Base-by-base conservation (phyloP, 2,113 vertebrate species). In the Arothron firmamentum region DNA sequence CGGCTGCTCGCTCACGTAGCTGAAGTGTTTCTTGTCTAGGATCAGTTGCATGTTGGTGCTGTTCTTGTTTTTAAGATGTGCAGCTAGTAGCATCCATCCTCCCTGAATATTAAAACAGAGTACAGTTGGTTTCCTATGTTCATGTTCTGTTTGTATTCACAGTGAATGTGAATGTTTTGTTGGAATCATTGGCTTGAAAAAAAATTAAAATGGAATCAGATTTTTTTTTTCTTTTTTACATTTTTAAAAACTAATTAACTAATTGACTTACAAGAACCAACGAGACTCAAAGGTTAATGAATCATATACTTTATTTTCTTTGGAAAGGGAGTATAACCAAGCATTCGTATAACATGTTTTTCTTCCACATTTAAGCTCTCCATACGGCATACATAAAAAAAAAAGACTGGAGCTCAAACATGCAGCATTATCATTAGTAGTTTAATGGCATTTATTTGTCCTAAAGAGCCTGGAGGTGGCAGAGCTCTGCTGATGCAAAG, bases 261-360 rank as follows among this genome's bases (percentile, higher is more conserved):
- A 18, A 20, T 13, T 14, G 4, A 23, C 12, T 15, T 25, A 19
- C 10, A 23, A 4, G 0, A 65, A 46, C 50, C 4, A 45, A 43
- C 3, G 16, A 51, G 16, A 52, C n/a, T 57, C 49, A 16, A 43
- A 59, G 72, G 25, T 45, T 15, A 47, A 47, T 47, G 62, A 67
- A 75, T 88, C 75, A 81, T 91, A 89, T 85, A 86, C 83, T 90
- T 87, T 85, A 89, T 86, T 85, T 86, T 86, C 79, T 89, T 89
- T 84, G 81, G 80, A 88, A 85, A 90, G 75, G 79, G 79, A 81
- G 58, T 85, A 86, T 88, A 84, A 88, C 72, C 79, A 89, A 88
- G 87, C 88, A 81, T 87, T 84, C 72, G 74, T 87, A 85, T 82
- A 74, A 86, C 77, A 80, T 67, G 47, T 72, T 62, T 58, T 63